Conservation (phyloP, 2,797 vertebrate genomes). For the Tapera naevia region DNA sequence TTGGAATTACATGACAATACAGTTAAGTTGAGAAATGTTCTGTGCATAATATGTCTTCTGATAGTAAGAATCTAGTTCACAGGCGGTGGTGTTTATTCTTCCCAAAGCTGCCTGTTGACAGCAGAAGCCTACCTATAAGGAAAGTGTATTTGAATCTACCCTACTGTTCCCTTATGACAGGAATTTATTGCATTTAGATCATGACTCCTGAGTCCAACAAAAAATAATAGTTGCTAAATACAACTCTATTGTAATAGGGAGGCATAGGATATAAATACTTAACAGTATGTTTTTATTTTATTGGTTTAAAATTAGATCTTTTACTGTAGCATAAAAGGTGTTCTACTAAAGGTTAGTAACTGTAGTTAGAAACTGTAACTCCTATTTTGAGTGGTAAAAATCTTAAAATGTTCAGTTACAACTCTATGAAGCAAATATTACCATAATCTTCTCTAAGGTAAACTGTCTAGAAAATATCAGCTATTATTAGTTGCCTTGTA, state of each 20-base stretch:
- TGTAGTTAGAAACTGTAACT: background rate
- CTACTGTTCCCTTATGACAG: background rate
- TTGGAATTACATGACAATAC: background rate
- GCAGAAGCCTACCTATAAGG: accelerated
- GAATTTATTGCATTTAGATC: background rate
- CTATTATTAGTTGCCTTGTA: background rate
- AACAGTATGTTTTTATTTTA: background rate
- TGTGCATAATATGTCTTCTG: background rate
- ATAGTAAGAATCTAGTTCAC: background rate
- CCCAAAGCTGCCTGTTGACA: background rate
- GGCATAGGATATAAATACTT: background rate
- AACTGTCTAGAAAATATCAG: background rate
- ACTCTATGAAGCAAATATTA: background rate
- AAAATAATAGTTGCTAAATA: background rate
- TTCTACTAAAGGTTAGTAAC: background rate
- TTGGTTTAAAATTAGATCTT: background rate
- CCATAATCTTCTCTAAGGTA: background rate
- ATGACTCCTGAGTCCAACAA: background rate
- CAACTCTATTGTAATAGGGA: background rate
- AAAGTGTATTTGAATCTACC: background rate
- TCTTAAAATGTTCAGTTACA: background rate
- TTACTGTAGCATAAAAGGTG: background rate
- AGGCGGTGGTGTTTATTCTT: background rate
- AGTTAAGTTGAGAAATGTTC: background rate
- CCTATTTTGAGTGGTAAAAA: background rate